Evolutionary conservation across 2,888 invertebrate genomes (phyloP), one percentile per base, ranked within the genome.

Genomic region (Drosophila neonasuta): DNA sequence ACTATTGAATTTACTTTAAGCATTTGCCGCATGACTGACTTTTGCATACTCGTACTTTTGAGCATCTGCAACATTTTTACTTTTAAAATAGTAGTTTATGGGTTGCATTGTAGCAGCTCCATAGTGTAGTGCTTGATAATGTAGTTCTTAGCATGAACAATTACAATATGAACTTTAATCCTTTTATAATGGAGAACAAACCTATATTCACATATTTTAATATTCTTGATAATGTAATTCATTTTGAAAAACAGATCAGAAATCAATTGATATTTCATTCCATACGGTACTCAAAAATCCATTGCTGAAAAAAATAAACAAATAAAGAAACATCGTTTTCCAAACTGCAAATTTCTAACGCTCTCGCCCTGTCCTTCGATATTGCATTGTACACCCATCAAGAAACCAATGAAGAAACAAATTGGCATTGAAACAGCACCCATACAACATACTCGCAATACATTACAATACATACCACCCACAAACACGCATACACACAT

Each of bases 121-220:
- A 24, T 44, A 32, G 24, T 49, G 80, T 80, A 78, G 65, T 68
- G 68, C 62, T 76, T 83, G 57, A 50, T 55, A 17, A 13, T 11
- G 77, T 82, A 83, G 83, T 55, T 70, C 36, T 63, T 75, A 61
- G 83, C 83, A 80, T 80, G 80, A 78, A 58, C 17, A 46, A 56
- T 49, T 61, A 39, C 30, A 48, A 32, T 71, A 60, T 42, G 57
- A 68, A 49, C 2, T 32, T 50, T 39, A 61, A 59, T 64, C 49
- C 6, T 36, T 36, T 11, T 68, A 17, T 29, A 15, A 13, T n/a
- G 32, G 10, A 32, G 10, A 32, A 32, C 32, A 34, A 34, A 34
- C 36, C n/a, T 36, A n/a, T 34, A n/a, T 36, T 8, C 30, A 42
- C 42, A 20, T n/a, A 42, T 52, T 30, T 11, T 1, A 8, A 34